Percentiles rank a stretch among this genome's conserved stretches.
These are phyloP conservation scores for Cryptoprocta ferox DNA, from an alignment of 2,797 vertebrate species.

Conservation along the genomic window DNA sequence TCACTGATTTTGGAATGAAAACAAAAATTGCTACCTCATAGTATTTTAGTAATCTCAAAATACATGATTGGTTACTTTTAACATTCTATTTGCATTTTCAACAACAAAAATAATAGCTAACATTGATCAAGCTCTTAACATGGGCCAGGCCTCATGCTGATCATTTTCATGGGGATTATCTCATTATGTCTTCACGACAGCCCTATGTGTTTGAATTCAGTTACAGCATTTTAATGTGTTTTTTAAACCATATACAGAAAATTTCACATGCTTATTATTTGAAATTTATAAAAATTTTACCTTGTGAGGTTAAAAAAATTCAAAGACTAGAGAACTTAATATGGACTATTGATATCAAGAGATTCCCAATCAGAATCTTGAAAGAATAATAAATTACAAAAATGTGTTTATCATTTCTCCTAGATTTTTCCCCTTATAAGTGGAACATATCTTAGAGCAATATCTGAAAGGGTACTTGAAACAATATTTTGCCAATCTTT, in stretches of 20 bases:
- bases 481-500: background rate
- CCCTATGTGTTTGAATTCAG: background rate
- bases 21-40: background rate
- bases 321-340: background rate
- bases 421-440: background rate
- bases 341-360: background rate
- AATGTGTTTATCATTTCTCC: background rate
- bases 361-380: background rate
- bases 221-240: background rate
- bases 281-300: constrained; percentile 24
- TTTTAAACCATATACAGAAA: background rate
- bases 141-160: background rate
- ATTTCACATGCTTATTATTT: background rate
- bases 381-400: constrained; percentile 3
- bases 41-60: background rate
- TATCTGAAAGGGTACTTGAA: background rate
- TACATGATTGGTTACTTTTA: background rate
- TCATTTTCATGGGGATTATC: background rate
- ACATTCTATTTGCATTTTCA: constrained; percentile 6
- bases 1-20: background rate
- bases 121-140: background rate
- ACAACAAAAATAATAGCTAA: background rate
- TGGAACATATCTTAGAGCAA: background rate
- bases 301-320: background rate
- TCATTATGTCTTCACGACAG: background rate